These are phyloP conservation scores for Capreolus pygargus DNA, from an alignment of 2,113 vertebrate species.

Conservation along the genomic window DNA sequence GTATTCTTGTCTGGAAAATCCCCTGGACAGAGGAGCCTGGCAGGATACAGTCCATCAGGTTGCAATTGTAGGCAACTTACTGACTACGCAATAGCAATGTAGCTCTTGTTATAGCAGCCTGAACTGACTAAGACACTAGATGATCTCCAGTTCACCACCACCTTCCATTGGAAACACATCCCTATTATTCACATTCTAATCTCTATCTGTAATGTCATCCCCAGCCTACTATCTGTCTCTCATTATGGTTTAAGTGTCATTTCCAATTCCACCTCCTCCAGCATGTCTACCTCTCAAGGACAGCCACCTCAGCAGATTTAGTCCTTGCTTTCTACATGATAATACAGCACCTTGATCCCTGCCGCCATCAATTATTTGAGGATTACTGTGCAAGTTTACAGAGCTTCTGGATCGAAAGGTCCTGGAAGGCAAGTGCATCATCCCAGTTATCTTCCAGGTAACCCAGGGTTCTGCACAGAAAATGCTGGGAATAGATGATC, in stretches of 20 bases:
- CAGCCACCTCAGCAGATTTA: neutral
- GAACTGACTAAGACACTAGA: neutral
- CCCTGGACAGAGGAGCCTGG: neutral
- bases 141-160: neutral
- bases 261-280: neutral
- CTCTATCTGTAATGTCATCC: neutral
- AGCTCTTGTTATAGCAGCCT: neutral
- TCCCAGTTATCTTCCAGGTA: neutral
- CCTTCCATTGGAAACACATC: neutral
- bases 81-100: neutral
- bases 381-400: neutral
- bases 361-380: neutral
- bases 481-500: neutral
- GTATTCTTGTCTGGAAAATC: neutral
- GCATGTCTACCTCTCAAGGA: neutral
- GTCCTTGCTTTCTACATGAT: neutral
- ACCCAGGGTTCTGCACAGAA: neutral
- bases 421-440: neutral
- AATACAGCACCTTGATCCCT: neutral
- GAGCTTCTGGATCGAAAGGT: neutral
- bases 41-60: neutral
- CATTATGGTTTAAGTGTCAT: neutral
- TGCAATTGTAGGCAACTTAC: neutral
- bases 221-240: neutral
- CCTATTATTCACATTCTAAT: accelerated